Percentiles rank a stretch among this genome's conserved stretches.
Evolutionary conservation across 1,140 invertebrate species (phyloP).

Genomic region (Melipona quadrifasciata): DNA sequence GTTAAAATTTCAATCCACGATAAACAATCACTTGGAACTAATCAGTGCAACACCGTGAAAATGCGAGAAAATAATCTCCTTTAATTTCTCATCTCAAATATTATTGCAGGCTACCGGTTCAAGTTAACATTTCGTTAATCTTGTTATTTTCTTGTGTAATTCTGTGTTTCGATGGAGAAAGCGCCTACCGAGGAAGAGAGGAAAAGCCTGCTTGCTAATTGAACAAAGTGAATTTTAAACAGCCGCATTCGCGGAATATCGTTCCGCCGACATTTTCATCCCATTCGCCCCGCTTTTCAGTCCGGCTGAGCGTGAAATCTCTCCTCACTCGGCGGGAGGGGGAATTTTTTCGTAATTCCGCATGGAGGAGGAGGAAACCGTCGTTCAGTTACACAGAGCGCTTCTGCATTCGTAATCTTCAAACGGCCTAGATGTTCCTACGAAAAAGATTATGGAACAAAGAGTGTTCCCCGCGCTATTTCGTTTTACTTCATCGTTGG

Average conservation of each 20-base stretch:
- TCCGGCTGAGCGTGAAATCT: not conserved
- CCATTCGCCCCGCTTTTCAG: not conserved
- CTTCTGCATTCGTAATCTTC: constrained; percentile 34
- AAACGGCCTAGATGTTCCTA: constrained; percentile 44
- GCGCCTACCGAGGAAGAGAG: no score
- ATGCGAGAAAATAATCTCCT: no score
- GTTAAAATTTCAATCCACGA: no score
- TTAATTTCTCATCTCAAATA: no score
- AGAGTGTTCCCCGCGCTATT: constrained; percentile 44
- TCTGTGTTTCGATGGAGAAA: not conserved
- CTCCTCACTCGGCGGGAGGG: no score
- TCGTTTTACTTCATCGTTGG: constrained; percentile 62
- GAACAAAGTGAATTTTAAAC: not conserved
- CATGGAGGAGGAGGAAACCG: not conserved
- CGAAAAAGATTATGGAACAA: constrained; percentile 51
- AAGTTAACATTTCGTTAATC: not conserved
- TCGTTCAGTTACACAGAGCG: constrained; percentile 11
- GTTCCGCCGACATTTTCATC: constrained; percentile 2
- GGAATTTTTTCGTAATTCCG: constrained; percentile 11
- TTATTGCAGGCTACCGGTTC: no score
- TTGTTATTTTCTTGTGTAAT: not conserved
- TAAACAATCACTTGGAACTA: no score
- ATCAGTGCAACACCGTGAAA: no score
- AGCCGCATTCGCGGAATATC: not conserved
- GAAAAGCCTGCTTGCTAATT: not conserved